Evolutionary conservation across 2,888 invertebrate genomes (phyloP), one percentile per base, ranked within the genome.

Genomic region (Galerucella pusilla): DNA sequence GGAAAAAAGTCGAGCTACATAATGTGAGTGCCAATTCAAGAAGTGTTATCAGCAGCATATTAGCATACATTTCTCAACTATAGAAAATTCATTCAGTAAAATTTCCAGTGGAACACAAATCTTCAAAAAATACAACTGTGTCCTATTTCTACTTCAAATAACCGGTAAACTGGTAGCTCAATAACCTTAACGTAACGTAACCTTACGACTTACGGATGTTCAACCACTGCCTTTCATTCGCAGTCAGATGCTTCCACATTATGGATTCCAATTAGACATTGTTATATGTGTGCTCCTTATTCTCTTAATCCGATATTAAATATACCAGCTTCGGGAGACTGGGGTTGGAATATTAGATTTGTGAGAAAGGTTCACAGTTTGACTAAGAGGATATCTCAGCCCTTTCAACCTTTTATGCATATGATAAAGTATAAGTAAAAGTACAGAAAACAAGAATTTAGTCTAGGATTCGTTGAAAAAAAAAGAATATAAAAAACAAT

Each of bases 261-360:
- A 65, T 54, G 54, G 65, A 71, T 71, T 71, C 71, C 71, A 71
- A 71, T 71, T 71, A 71, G 65, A 71, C 71, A 70, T 70, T 70
- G 70, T 70, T 63, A 63, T 63, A 63, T 70, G 63, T 70, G 14
- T 16, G 42, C 59, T 71, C 65, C 65, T 71, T 65, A 65, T 65
- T 71, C 71, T 71, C 71, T 71, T 71, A 71, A 71, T 71, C 65
- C 71, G 46, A 71, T 71, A 65, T 65, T 71, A 71, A 65, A 71
- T 71, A 71, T 65, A 71, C 71, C 65, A 57, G 59, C 57, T 71
- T 71, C 42, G 65, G 10, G 28, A 65, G 45, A 54, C 65, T 65
- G 65, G 71, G 71, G 61, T 63, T 78, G 14, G 16, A 59, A 70
- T 71, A 75, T 75, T 60, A 75, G 68, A 75, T 66, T 75, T 75